Evolutionary conservation across 1,140 invertebrate species (phyloP), one percentile per base, ranked within the genome.

Genomic region (Drosophila trapezifrons): DNA sequence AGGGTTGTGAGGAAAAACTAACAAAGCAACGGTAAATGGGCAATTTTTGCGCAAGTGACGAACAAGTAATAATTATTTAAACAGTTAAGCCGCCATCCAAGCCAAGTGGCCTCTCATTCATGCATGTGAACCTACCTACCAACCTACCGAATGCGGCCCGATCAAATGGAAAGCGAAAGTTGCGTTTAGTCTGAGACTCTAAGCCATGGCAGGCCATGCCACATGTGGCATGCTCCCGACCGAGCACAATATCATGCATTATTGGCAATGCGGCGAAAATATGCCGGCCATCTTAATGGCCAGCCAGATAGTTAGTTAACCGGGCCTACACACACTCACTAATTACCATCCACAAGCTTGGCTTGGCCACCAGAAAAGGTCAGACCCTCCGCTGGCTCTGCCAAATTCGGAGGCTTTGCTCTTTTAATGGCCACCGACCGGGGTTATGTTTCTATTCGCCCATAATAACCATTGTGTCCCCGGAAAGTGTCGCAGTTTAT

Each of bases 41-140:
- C 76, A 78, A 78, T 78, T 78, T 72, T 78, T 65, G 76, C 76
- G 76, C 76, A 65, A 78, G 65, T 78, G 75, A 78, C 57, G 69
- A 78, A 78, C 75, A 78, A 78, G 76, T 78, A 78, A 78, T 78
- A 78, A 78, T 78, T 78, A 65, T 78, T 78, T 78, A 78, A 78
- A 78, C 76, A 77, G 76, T 77, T 77, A 77, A 76, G 55, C 62
- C 74, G 55, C 60, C 49, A 38, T 35, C 49, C 49, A 18, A 35
- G 47, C 54, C 60, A 55, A 62, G 58, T 62, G 58, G 52, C 49
- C 45, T 42, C 69, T 72, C 69, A 66, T 66, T 52, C 54, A 54
- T 73, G 69, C 56, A 51, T 73, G 69, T 73, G 67, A 60, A 72
- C 70, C 40, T 32, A 57, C 35, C 27, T 55, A 47, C 32, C 62